Conservation (phyloP, 2,797 vertebrate genomes). For the Orestias chungarensis region DNA sequence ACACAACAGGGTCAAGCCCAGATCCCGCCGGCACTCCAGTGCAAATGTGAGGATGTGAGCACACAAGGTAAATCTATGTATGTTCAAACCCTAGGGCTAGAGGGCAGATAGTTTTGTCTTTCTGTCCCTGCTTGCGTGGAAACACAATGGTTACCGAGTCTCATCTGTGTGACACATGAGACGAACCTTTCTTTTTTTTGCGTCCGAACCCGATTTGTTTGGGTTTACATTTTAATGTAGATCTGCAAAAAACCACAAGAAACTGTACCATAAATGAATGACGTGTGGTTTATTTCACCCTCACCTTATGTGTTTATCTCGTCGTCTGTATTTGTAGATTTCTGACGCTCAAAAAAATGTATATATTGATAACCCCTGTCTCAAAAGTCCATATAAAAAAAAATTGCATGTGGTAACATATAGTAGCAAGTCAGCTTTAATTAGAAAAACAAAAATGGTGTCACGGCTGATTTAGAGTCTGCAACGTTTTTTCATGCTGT, state of each 20-base stretch:
- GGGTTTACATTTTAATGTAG: neutral
- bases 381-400: neutral
- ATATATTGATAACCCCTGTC: neutral
- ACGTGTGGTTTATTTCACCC: neutral
- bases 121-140: conserved; percentile 24
- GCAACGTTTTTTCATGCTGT: neutral
- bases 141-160: conserved; percentile 26
- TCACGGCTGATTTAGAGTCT: conserved; percentile 1
- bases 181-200: conserved; percentile 1
- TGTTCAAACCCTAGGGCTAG: conserved; percentile 55
- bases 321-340: neutral
- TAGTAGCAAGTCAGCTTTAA: neutral
- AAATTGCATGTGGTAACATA: neutral
- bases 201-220: no score
- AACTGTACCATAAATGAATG: neutral
- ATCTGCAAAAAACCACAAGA: neutral
- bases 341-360: neutral
- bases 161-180: conserved; percentile 54
- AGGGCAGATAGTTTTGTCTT: conserved; percentile 41
- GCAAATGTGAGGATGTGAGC: conserved; percentile 30
- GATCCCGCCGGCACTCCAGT: conserved; percentile 42
- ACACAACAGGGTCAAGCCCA: conserved; percentile 68
- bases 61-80: conserved; percentile 39
- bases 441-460: neutral
- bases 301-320: neutral